Evolutionary conservation across 2,113 vertebrate genomes (phyloP).

Genomic region (Melanerpes aurifrons): DNA sequence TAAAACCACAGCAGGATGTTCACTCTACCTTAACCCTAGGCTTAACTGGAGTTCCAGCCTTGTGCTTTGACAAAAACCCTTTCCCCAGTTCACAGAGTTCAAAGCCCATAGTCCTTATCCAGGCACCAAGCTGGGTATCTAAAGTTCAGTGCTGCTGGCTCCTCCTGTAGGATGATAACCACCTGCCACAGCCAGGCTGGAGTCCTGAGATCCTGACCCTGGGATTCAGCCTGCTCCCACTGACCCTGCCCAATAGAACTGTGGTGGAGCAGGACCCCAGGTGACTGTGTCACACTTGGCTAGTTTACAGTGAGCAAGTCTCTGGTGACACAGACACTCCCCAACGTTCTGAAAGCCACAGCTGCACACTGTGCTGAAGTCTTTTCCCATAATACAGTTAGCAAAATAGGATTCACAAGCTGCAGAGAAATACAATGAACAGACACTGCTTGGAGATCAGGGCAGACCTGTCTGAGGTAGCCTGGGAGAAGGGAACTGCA

Average conservation of each 20-base stretch:
- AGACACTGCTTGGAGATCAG: neutral
- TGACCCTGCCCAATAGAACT: neutral
- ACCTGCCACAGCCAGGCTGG: neutral
- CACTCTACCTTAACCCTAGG: neutral
- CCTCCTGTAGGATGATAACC: neutral
- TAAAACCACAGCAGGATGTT: neutral
- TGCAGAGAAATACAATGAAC: neutral
- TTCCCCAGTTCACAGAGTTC: neutral
- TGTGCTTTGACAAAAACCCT: neutral
- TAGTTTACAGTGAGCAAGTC: neutral
- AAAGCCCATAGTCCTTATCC: neutral
- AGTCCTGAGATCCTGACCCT: neutral
- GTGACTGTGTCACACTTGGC: neutral
- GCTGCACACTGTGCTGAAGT: neutral
- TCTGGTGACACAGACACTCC: neutral
- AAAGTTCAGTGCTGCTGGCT: rapidly evolving
- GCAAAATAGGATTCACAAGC: neutral
- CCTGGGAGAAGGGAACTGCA: neutral
- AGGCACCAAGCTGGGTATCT: neutral
- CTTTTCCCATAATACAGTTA: neutral
- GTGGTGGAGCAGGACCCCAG: neutral
- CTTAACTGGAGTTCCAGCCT: neutral
- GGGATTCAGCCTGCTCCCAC: neutral
- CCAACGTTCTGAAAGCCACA: neutral
- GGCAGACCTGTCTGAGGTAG: neutral